Percentiles rank a stretch among this genome's conserved stretches.
phyloP scores from a whole-genome alignment of 2,113 vertebrate genomes.

The Campylomormyrus tamandua region DNA sequence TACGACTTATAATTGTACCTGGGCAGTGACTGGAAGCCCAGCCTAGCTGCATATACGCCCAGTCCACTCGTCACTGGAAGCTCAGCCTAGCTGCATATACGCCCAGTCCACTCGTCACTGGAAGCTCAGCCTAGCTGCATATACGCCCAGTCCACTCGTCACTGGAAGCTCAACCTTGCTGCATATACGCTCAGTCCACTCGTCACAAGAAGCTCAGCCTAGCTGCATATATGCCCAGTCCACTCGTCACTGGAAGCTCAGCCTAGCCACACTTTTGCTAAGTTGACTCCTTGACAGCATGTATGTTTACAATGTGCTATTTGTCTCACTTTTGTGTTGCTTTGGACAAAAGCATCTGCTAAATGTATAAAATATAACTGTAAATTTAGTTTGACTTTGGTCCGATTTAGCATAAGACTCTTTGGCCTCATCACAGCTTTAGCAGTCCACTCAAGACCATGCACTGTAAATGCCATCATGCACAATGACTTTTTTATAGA shows the following conservation, averaged over 20 bases:
- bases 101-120: too few relatives aligned
- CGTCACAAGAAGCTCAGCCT: too few relatives aligned
- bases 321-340: not conserved
- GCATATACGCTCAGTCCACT: too few relatives aligned
- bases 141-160: too few relatives aligned
- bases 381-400: not conserved
- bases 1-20: too few relatives aligned
- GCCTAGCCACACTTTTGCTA: not conserved
- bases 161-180: not conserved
- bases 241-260: too few relatives aligned
- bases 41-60: too few relatives aligned
- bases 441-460: not conserved
- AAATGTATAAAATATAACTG: not conserved
- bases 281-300: not conserved
- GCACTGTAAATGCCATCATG: not conserved
- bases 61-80: too few relatives aligned
- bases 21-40: too few relatives aligned
- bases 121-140: too few relatives aligned
- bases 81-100: too few relatives aligned
- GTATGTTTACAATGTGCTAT: not conserved
- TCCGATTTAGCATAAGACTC: not conserved
- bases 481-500: not conserved
- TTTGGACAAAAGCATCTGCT: not conserved
- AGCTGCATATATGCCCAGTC: too few relatives aligned
- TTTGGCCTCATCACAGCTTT: not conserved